Percentiles rank a stretch among this genome's conserved stretches.
Evolutionary conservation across 2,888 invertebrate genomes (phyloP).

Genomic region (Molorchus minor): DNA sequence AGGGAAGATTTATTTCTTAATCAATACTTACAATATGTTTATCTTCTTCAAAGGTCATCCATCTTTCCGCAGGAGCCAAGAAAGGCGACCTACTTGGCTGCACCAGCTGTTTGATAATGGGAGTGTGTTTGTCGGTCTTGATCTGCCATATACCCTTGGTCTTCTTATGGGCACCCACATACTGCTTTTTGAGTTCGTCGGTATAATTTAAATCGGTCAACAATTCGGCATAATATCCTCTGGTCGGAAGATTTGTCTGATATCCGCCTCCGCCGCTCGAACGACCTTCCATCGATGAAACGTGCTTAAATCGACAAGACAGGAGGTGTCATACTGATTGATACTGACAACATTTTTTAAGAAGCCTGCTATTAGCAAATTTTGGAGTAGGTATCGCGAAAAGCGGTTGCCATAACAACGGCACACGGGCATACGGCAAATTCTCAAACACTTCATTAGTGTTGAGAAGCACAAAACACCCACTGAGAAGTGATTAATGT

Average conservation of each 20-base stretch:
- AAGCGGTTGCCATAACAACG: too few species aligned
- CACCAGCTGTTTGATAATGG: constrained; percentile 64
- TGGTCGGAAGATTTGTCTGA: constrained; percentile 23
- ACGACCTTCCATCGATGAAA: constrained; percentile 6
- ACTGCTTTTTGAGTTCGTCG: constrained; percentile 54
- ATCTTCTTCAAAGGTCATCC: constrained; percentile 72
- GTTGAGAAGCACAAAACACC: too few species aligned
- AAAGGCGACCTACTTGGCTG: constrained; percentile 63
- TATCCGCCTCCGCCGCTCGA: neutral
- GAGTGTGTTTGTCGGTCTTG: constrained; percentile 68
- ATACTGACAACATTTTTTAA: too few species aligned
- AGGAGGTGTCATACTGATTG: neutral
- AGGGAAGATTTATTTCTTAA: too few species aligned
- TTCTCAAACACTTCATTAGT: too few species aligned
- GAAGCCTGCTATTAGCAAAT: too few species aligned
- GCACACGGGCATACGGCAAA: too few species aligned
- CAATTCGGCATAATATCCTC: constrained; percentile 72
- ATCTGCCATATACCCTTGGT: constrained; percentile 65
- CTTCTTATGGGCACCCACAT: constrained; percentile 62
- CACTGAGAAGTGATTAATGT: too few species aligned
- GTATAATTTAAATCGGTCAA: constrained; percentile 65
- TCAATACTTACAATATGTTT: constrained; percentile 67
- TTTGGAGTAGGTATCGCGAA: too few species aligned
- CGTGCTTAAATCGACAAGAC: neutral
- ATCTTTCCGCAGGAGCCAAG: constrained; percentile 70